Evolutionary conservation across 2,888 invertebrate species (phyloP).

Genomic region (Hemistola chrysoprasaria): DNA sequence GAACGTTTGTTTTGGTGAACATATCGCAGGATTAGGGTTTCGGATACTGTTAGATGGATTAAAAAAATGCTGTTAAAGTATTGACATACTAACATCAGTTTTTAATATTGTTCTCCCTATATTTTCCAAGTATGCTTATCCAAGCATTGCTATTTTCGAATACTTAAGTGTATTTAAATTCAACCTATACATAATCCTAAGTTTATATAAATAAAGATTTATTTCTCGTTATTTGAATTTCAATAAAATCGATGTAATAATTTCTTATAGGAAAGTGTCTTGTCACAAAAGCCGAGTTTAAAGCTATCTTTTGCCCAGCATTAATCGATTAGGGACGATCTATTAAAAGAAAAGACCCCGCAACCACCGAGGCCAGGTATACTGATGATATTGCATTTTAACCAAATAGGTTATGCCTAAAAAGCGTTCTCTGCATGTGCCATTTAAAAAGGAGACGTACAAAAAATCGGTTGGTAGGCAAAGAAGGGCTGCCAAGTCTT

Average conservation of each 20-base stretch:
- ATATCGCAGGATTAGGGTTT: constrained; percentile 50
- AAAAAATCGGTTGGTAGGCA: constrained; percentile 71
- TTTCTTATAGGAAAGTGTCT: constrained; percentile 25
- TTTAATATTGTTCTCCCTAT: too few species aligned
- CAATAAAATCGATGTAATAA: too few species aligned
- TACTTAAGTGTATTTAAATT: too few species aligned
- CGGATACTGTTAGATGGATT: constrained; percentile 52
- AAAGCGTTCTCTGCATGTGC: constrained; percentile 78
- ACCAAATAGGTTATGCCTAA: constrained; percentile 57
- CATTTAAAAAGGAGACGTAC: constrained; percentile 73
- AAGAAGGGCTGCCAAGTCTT: constrained; percentile 71
- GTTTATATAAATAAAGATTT: too few species aligned
- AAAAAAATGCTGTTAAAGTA: constrained; percentile 38
- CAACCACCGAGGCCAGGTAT: constrained; percentile 64
- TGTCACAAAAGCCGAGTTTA: constrained; percentile 12
- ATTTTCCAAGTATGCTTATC: too few species aligned
- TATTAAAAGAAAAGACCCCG: constrained; percentile 67
- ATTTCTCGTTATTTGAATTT: too few species aligned
- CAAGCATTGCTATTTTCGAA: too few species aligned
- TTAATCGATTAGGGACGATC: constrained; percentile 73
- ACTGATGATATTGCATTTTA: constrained; percentile 78
- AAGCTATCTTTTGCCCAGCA: constrained; percentile 34
- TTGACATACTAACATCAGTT: constrained; percentile 37
- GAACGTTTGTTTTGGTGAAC: constrained; percentile 67
- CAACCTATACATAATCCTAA: too few species aligned